phyloP scores from a whole-genome alignment of 1,140 invertebrate genomes.

The Bactericera cockerelli region DNA sequence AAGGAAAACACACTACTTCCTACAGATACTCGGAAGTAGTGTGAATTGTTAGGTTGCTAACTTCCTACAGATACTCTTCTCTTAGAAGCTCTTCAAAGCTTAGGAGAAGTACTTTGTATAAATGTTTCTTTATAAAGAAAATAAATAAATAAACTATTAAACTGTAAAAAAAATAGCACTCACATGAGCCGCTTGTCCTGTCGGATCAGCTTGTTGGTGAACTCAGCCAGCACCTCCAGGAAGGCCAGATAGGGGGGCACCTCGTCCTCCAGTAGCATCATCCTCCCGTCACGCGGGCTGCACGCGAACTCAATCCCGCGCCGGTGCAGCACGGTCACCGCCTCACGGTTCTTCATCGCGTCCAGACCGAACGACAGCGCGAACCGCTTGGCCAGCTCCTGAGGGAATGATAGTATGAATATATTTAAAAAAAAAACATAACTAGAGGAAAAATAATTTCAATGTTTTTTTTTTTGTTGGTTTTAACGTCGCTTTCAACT shows the following conservation, averaged over 20 bases:
- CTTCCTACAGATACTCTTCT: too few species aligned
- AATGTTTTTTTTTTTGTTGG: too few species aligned
- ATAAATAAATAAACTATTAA: too few species aligned
- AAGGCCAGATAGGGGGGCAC: conserved; percentile 79
- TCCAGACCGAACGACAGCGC: conserved; percentile 94
- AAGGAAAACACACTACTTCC: too few species aligned
- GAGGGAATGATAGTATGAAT: conserved; percentile 25
- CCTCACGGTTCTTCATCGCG: conserved; percentile 92
- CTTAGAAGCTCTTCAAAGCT: too few species aligned
- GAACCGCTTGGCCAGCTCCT: conserved; percentile 92
- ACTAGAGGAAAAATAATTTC: conserved; percentile 16
- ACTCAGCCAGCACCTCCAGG: conserved; percentile 87
- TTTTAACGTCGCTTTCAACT: too few species aligned
- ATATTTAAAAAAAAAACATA: conserved; percentile 7
- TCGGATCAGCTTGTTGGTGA: conserved; percentile 88
- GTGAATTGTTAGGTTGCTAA: too few species aligned
- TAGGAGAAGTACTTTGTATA: too few species aligned
- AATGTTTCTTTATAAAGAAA: too few species aligned
- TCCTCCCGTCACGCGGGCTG: conserved; percentile 35
- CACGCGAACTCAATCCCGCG: conserved; percentile 87
- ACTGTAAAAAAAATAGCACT: conserved; percentile 28
- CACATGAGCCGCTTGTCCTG: conserved; percentile 89
- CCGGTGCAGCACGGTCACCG: conserved; percentile 86
- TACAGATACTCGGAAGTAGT: too few species aligned
- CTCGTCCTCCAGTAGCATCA: conserved; percentile 14